Evolutionary conservation across 1,140 invertebrate species (phyloP).

Genomic region (Drosophila pseudoobscura): DNA sequence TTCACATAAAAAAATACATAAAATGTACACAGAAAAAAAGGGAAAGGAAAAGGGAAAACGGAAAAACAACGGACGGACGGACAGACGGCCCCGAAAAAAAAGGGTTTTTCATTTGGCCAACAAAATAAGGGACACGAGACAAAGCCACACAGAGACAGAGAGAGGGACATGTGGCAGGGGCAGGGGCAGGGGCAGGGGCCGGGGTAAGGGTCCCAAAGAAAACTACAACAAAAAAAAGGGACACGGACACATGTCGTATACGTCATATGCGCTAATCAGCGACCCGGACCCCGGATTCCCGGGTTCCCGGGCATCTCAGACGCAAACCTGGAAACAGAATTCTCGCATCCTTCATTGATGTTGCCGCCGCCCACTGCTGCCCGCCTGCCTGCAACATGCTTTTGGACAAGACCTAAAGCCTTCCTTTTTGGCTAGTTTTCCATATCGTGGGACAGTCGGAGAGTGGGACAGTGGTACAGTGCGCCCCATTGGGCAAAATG

Average conservation of each 20-base stretch:
- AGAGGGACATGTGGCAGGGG: not conserved
- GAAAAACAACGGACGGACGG: slow-evolving; percentile 37
- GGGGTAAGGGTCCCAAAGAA: slow-evolving; percentile 4
- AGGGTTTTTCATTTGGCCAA: slow-evolving; percentile 37
- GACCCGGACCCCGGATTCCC: slow-evolving; percentile 19
- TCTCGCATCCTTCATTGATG: slow-evolving; percentile 15
- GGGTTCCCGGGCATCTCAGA: slow-evolving; percentile 1
- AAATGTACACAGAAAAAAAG: slow-evolving; percentile 30
- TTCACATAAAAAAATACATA: slow-evolving; percentile 10
- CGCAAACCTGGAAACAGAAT: not conserved
- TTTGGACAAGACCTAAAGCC: too few species aligned
- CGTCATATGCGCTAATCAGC: slow-evolving; percentile 69
- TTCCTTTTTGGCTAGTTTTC: too few species aligned
- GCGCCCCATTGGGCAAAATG: too few species aligned
- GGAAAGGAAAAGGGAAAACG: slow-evolving; percentile 24
- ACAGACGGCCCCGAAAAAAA: slow-evolving; percentile 42
- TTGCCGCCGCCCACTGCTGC: not conserved
- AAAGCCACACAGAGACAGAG: slow-evolving; percentile 28
- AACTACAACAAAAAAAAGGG: slow-evolving; percentile 16
- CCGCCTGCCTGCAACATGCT: too few species aligned
- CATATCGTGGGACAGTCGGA: too few species aligned
- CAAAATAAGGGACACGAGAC: slow-evolving; percentile 40
- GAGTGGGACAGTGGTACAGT: too few species aligned
- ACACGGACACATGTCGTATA: slow-evolving; percentile 51
- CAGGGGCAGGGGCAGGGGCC: not conserved